Percentiles rank a stretch among this genome's conserved stretches.
These are phyloP conservation scores for Plecturocebus donacophilus DNA, from an alignment of 2,113 vertebrate genomes.

Conservation along the genomic window DNA sequence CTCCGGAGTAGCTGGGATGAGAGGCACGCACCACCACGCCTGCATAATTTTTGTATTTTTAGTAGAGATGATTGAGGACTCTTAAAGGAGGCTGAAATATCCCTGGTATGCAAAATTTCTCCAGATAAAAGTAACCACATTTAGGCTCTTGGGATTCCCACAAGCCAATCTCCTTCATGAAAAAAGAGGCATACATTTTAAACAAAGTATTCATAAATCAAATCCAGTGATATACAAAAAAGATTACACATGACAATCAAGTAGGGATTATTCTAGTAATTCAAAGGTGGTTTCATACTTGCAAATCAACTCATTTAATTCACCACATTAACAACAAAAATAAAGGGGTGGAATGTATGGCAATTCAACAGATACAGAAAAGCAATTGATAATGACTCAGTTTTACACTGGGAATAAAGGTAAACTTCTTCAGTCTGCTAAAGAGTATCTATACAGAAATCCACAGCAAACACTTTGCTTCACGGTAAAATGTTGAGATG, in stretches of 20 bases:
- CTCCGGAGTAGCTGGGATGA: too few species aligned
- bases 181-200: neutral
- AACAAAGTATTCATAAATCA: neutral
- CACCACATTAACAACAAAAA: conserved; percentile 20
- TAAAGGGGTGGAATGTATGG: neutral
- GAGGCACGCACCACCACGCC: too few species aligned
- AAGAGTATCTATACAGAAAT: neutral
- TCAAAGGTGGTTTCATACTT: neutral
- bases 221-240: neutral
- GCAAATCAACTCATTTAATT: neutral
- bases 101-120: neutral
- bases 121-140: neutral
- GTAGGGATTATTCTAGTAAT: neutral
- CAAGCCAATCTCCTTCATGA: neutral
- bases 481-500: neutral
- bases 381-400: neutral
- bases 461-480: neutral
- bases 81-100: neutral
- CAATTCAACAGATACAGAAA: neutral
- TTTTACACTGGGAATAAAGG: neutral
- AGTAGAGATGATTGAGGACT: neutral
- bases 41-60: too few species aligned
- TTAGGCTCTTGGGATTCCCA: neutral
- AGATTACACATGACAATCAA: neutral
- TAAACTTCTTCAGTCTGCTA: neutral